Conservation (phyloP, 1,140 invertebrate species). For the Drosophila lini region DNA sequence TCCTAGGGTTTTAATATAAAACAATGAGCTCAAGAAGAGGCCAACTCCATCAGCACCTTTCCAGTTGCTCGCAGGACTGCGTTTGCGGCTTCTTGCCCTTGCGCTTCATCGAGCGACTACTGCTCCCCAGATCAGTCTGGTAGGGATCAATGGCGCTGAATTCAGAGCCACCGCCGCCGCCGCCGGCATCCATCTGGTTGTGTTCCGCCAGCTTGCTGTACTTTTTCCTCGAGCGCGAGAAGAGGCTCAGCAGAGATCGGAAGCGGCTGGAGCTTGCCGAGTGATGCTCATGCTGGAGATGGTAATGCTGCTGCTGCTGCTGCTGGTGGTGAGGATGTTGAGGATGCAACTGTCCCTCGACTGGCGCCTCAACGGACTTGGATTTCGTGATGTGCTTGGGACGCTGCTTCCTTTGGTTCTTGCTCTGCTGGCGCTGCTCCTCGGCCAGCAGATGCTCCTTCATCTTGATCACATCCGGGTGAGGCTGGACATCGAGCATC, state of each 20-base stretch:
- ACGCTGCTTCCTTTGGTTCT: slow-evolving; percentile 55
- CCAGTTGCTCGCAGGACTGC: slow-evolving; percentile 80
- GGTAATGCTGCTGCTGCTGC: slow-evolving; percentile 24
- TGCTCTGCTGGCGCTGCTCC: slow-evolving; percentile 57
- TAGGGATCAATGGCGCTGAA: slow-evolving; percentile 69
- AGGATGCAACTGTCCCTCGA: slow-evolving; percentile 9
- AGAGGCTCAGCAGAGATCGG: slow-evolving; percentile 59
- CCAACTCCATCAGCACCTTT: slow-evolving; percentile 59
- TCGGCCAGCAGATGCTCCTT: slow-evolving; percentile 56
- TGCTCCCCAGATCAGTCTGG: slow-evolving; percentile 30
- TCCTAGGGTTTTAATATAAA: slow-evolving; percentile 81
- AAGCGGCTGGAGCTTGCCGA: slow-evolving; percentile 61
- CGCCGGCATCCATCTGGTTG: slow-evolving; percentile 14
- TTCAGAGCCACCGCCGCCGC: slow-evolving; percentile 20
- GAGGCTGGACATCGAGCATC: slow-evolving; percentile 74
- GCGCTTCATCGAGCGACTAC: slow-evolving; percentile 36
- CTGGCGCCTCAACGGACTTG: slow-evolving; percentile 54
- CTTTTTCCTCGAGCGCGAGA: slow-evolving; percentile 71
- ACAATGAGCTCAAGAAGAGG: slow-evolving; percentile 52
- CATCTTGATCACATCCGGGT: slow-evolving; percentile 80
- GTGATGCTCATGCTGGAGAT: slow-evolving; percentile 44
- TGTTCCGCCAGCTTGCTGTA: slow-evolving; percentile 75
- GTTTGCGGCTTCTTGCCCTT: slow-evolving; percentile 71
- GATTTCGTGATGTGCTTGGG: slow-evolving; percentile 62
- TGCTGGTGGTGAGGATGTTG: slow-evolving; percentile 19